These are phyloP conservation scores for Palythoa grandiflora DNA, from an alignment of 92 coral and sea anemone species.

Conservation along the genomic window DNA sequence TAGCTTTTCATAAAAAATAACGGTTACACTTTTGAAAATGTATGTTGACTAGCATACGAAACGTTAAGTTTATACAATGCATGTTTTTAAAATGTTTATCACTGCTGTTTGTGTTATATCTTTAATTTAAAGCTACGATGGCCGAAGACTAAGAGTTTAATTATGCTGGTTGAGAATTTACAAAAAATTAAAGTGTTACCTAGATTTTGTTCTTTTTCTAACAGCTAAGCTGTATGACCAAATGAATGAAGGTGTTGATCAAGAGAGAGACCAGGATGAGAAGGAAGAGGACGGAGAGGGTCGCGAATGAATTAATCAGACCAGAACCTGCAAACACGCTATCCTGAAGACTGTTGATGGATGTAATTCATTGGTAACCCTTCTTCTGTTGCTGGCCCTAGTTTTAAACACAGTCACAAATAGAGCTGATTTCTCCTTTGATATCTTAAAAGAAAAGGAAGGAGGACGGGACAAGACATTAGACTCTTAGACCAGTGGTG, in stretches of 20 bases:
- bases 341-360: slow-evolving; percentile 19
- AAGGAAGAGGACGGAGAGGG: slow-evolving; percentile 25
- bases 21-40: too few relatives aligned
- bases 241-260: slow-evolving; percentile 55
- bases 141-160: too few relatives aligned
- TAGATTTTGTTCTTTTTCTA: not conserved
- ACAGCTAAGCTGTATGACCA: slow-evolving; percentile 43
- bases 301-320: slow-evolving; percentile 26
- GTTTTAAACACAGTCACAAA: not conserved
- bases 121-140: too few relatives aligned
- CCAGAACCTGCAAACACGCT: not conserved
- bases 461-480: not conserved
- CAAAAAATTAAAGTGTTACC: not conserved
- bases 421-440: slow-evolving; percentile 1
- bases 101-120: too few relatives aligned
- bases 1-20: too few relatives aligned
- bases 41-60: too few relatives aligned
- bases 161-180: too few relatives aligned
- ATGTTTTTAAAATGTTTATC: too few relatives aligned
- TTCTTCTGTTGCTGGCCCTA: slow-evolving; percentile 31
- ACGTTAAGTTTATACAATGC: too few relatives aligned
- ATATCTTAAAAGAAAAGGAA: not conserved
- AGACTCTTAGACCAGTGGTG: not conserved
- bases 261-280: slow-evolving; percentile 51
- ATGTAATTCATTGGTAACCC: slow-evolving; percentile 26